Base-by-base conservation (phyloP, 2,888 invertebrate species). In the Adelognathus sp. region DNA sequence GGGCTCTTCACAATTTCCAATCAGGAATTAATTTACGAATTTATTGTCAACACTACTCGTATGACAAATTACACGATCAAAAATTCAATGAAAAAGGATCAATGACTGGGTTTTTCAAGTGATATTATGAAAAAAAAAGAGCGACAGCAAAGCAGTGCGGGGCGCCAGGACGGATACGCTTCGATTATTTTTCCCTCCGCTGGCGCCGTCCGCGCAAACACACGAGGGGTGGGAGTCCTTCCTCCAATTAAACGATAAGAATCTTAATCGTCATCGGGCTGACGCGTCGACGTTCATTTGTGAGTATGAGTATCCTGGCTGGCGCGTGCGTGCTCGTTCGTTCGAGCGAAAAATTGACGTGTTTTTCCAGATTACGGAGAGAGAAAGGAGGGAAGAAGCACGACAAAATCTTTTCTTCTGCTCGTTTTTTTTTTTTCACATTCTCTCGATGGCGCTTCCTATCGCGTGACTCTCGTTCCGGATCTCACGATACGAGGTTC, bases 211-310 rank as follows among this genome's bases (percentile, higher is more conserved):
- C 16, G 21, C 29, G 29, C 69, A 21, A 33, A 9, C 36, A n/a
- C 52, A 50, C 66, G 66, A 61, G 66, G 33, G 77, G 83, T n/a
- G n/a, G n/a, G 60, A 81, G 75, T 76, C 67, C 80, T 83, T 82
- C 82, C 86, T 86, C 84, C 86, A 88, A 87, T 87, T 89, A 88
- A 85, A 81, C 85, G 89, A 88, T 89, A 88, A 82, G 80, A 50
- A 88, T 87, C 88, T 87, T 86, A 87, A 88, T 86, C 86, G 82
- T 80, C 83, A 81, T 82, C 83, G 82, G 76, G 83, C 83, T 76
- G 78, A 80, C 80, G 82, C 84, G 80, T 75, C 58, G 29, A 14
- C 50, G 46, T 73, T 58, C 52, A 54, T 61, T 80, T 52, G 36
- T 52, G n/a, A n/a, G 52, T 21, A 4, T 29, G 39, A 39, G 63